phyloP scores from a whole-genome alignment of 2,113 vertebrate species.

The Silurus asotus region DNA sequence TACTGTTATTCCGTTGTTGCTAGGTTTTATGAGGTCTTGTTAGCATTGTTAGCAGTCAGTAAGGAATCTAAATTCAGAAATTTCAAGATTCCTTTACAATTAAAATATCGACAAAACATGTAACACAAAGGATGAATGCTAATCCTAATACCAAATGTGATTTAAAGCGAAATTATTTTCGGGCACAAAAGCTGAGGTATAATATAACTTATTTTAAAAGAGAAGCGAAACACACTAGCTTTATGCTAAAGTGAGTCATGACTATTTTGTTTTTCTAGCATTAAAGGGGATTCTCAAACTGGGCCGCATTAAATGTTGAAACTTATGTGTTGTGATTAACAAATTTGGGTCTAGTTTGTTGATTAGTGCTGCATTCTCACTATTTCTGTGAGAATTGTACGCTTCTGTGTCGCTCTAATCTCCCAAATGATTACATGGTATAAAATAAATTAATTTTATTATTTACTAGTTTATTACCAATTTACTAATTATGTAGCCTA shows the following conservation, averaged over 20 bases:
- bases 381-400: not conserved
- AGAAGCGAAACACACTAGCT: not conserved
- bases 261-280: not conserved
- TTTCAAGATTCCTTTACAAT: not conserved
- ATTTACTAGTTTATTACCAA: no score
- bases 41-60: not conserved
- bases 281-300: not conserved
- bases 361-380: not conserved
- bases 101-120: not conserved
- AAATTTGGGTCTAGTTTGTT: not conserved
- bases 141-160: not conserved
- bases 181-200: not conserved
- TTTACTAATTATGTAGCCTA: not conserved
- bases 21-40: not conserved
- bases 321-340: not conserved
- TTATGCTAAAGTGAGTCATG: not conserved
- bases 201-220: not conserved
- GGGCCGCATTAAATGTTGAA: not conserved
- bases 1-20: not conserved
- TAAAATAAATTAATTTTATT: no score
- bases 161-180: not conserved
- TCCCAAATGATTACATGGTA: no score
- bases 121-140: not conserved
- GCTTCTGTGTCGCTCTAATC: not conserved
- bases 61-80: not conserved